Evolutionary conservation across 1,140 invertebrate genomes (phyloP).

Genomic region (Cydia splendana): DNA sequence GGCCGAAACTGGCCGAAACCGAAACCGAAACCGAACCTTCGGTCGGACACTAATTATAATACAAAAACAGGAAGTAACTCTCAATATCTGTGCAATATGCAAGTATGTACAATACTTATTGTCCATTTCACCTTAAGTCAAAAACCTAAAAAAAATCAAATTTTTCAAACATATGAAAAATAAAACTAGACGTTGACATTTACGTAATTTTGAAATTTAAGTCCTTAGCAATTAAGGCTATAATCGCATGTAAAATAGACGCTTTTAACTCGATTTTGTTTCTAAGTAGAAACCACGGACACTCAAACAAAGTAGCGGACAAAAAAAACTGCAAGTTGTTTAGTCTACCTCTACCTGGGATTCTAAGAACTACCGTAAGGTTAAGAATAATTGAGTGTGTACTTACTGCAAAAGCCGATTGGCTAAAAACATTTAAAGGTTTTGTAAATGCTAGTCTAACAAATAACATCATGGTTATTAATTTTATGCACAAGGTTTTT

Average conservation of each 20-base stretch:
- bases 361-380: constrained; percentile 15
- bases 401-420: neutral
- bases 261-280: neutral
- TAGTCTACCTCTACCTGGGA: constrained; percentile 1
- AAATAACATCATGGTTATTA: too few relatives aligned
- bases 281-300: neutral
- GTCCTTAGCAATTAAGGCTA: neutral
- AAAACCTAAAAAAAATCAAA: neutral
- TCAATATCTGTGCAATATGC: neutral
- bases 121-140: neutral
- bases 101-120: neutral
- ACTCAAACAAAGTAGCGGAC: constrained; percentile 7
- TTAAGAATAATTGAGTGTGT: neutral
- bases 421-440: too few relatives aligned
- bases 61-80: neutral
- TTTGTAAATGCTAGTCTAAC: too few relatives aligned
- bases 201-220: neutral
- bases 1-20: too few relatives aligned
- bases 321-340: constrained; percentile 25
- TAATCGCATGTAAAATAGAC: neutral
- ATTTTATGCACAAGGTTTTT: too few relatives aligned
- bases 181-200: neutral
- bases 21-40: too few relatives aligned
- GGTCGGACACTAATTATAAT: too few relatives aligned
- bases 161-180: neutral